These are phyloP conservation scores for Leptosomus discolor DNA, from an alignment of 2,113 vertebrate species.

Conservation along the genomic window DNA sequence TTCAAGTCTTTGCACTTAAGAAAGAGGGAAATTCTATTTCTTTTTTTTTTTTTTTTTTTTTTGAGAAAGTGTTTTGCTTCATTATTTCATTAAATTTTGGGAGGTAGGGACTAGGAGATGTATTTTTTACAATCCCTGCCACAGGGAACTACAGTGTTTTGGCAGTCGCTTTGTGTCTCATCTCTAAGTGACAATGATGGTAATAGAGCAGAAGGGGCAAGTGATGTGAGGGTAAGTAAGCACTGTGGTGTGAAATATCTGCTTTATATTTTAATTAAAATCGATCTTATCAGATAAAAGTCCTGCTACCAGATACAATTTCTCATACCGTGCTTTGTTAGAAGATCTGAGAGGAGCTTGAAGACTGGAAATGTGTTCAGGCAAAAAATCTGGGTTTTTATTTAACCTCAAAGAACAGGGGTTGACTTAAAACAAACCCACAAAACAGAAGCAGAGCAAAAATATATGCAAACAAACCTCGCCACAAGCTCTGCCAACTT, in stretches of 20 bases:
- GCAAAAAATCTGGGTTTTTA: background rate
- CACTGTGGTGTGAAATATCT: background rate
- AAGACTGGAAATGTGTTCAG: background rate
- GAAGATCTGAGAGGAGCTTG: background rate
- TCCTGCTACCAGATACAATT: background rate
- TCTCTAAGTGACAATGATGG: background rate
- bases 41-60: rapidly evolving
- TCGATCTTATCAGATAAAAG: background rate
- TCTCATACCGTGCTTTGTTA: background rate
- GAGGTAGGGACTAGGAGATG: background rate
- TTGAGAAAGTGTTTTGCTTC: too few relatives aligned
- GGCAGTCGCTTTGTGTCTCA: background rate
- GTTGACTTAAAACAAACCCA: background rate
- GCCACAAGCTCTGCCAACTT: background rate
- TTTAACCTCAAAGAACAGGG: background rate
- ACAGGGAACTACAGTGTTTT: background rate
- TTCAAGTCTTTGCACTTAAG: background rate
- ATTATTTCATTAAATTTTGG: background rate
- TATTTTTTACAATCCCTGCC: background rate
- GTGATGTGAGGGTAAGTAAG: background rate
- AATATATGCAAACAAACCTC: background rate
- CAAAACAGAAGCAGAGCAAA: background rate
- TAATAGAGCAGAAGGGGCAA: background rate
- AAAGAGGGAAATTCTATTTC: background rate
- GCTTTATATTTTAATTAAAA: background rate